A percentile compares a stretch with the other conserved stretches of the same genome.
Conservation (phyloP, 2,888 invertebrate genomes). For the Phalera bucephala region DNA sequence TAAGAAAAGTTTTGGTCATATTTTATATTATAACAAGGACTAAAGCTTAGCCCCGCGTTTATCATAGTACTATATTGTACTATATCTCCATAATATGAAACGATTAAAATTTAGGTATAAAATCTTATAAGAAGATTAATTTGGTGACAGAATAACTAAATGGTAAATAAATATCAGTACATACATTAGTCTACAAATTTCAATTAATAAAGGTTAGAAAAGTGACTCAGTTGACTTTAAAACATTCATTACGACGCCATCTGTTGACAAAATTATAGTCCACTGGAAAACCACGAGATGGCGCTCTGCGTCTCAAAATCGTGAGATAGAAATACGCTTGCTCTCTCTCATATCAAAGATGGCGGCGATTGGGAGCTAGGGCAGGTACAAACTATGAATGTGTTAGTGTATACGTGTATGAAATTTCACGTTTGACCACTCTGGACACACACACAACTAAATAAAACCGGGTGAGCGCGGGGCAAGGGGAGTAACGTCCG, state of each 20-base stretch:
- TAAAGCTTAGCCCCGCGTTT: no score
- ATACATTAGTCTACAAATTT: no score
- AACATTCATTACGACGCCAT: slow-evolving; percentile 16
- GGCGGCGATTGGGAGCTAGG: slow-evolving; percentile 77
- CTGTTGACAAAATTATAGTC: slow-evolving; percentile 9
- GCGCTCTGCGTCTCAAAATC: slow-evolving; percentile 36
- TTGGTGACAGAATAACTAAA: no score
- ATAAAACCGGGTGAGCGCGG: slow-evolving; percentile 72
- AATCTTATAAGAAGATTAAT: no score
- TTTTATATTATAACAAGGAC: no score
- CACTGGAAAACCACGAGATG: slow-evolving; percentile 42
- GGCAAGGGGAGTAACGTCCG: slow-evolving; percentile 80
- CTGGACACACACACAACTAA: slow-evolving; percentile 64
- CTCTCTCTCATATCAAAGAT: slow-evolving; percentile 70
- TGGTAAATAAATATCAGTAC: no score
- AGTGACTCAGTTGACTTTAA: slow-evolving; percentile 11
- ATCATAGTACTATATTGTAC: no score
- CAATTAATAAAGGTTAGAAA: slow-evolving; percentile 1
- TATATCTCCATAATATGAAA: no score
- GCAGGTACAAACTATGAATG: slow-evolving; percentile 71
- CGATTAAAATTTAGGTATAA: no score
- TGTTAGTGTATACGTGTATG: slow-evolving; percentile 71
- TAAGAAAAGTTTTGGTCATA: no score
- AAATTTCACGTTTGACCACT: slow-evolving; percentile 84
- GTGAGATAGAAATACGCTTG: slow-evolving; percentile 49